These are phyloP conservation scores for Aphelenchoides besseyi DNA, from an alignment of 1,140 invertebrate species.

Conservation along the genomic window DNA sequence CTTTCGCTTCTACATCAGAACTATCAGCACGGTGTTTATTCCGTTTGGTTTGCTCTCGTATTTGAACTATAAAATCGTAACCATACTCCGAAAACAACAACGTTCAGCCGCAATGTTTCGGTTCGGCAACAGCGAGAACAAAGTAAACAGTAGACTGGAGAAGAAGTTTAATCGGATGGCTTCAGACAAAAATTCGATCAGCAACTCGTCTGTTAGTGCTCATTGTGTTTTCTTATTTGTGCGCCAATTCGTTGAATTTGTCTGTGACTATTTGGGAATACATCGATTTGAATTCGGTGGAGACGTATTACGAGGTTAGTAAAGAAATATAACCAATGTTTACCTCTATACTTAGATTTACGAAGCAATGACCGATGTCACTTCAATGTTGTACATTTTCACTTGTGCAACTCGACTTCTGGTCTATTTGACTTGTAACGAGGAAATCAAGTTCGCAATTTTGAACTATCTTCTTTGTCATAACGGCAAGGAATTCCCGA, in stretches of 20 bases:
- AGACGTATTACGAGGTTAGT: not conserved
- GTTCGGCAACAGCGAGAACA: conserved; percentile 47
- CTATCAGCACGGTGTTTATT: conserved; percentile 46
- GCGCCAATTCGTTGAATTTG: conserved; percentile 47
- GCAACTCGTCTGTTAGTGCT: conserved; percentile 45
- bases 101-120: conserved; percentile 50
- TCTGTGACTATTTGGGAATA: conserved; percentile 51
- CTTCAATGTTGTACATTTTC: conserved; percentile 47
- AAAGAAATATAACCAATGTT: not conserved
- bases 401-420: conserved; percentile 47
- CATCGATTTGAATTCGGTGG: conserved; percentile 40
- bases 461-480: conserved; percentile 19
- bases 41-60: conserved; percentile 51
- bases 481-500: conserved; percentile 8
- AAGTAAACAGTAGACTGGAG: conserved; percentile 28
- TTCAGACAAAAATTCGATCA: conserved; percentile 49
- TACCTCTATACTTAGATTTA: conserved; percentile 39
- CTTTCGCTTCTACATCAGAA: conserved; percentile 50
- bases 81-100: conserved; percentile 43
- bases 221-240: conserved; percentile 51
- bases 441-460: conserved; percentile 44
- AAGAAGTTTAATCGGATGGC: not conserved
- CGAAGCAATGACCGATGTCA: conserved; percentile 43
- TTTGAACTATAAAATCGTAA: conserved; percentile 45
- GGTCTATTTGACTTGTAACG: conserved; percentile 43